Evolutionary conservation across 2,888 invertebrate species (phyloP), one percentile per base, ranked within the genome.

Genomic region (Mesopsocus fuscifrons): DNA sequence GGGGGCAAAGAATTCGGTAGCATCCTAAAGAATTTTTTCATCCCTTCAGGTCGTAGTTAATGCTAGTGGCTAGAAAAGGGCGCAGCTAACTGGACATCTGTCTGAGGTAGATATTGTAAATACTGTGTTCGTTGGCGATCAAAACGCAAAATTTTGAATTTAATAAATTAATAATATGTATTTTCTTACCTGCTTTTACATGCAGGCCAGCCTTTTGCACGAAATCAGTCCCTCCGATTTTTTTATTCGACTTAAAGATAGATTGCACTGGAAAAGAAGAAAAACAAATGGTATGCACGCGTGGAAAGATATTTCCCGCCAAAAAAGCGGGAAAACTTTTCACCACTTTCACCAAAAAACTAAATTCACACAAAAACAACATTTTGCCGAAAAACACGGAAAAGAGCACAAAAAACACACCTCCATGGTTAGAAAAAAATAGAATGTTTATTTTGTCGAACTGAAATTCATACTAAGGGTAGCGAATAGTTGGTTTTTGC

Each of bases 341-440:
- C 38, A 18, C 16, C n/a, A 38, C 11, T 38, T 20, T 18, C 17
- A 38, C 34, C 15, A 38, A 38, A 20, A 38, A 38, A 38, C 8
- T 11, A 26, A 26, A 26, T 26, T 26, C 11, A 26, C 6, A 26
- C n/a, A n/a, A n/a, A n/a, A n/a, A n/a, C n/a, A n/a, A n/a, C 15
- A 4, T 33, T 33, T 33, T 15, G 33, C 4, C 5, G 17, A 38
- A 38, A 38, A 38, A 38, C 17, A 38, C 20, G 5, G 17, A 13
- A 16, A 13, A 38, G 20, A n/a, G 18, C 38, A 17, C 38, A 18
- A 16, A 18, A 38, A 38, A 38, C 17, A 38, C 21, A 38, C 38
- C 38, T 38, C 38, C 38, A 38, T 38, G 38, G 20, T 38, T 38
- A 38, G n/a, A 38, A 38, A 33, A 38, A 38, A 38, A 38, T 38